Evolutionary conservation across 2,888 invertebrate genomes (phyloP), one percentile per base, ranked within the genome.

Genomic region (Cremastobaeus sp.): DNA sequence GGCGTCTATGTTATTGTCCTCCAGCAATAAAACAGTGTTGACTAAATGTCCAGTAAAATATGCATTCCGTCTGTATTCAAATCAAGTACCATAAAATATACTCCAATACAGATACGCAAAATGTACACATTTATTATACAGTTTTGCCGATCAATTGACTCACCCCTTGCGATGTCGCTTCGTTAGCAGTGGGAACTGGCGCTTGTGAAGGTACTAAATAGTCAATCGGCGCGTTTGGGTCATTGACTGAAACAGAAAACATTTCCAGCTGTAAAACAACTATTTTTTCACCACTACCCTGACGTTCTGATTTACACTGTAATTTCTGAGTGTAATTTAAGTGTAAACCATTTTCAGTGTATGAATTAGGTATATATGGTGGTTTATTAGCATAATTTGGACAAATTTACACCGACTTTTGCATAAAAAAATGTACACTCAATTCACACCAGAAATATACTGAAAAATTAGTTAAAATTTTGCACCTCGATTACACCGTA

Each of bases 151-250:
- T 60, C n/a, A 12, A 32, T 75, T 6, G 71, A 83, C 86, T 86
- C 79, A 87, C 87, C 83, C 81, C 83, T 76, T 85, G 85, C 30
- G 83, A 79, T 14, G 81, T 47, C 47, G 80, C 82, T 41, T 88
- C 87, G 25, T 79, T 76, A 14, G 79, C 78, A 3, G 84, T 82
- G 20, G 76, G 74, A 43, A 79, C 62, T 28, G 86, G 78, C 18
- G 85, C 82, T 12, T n/a, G n/a, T n/a, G n/a, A n/a, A n/a, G 90
- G 88, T 41, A 90, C 90, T 76, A 91, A 83, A 81, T 90, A 91
- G 81, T 91, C 90, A n/a, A 89, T 86, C 0, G 91, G 90, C 8
- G 90, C 90, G 76, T 89, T 90, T 2, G 90, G 89, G 83, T 91
- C 89, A 70, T 88, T 88, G 21, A 89, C 88, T 89, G 62, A 11